Evolutionary conservation across 2,888 invertebrate species (phyloP), one percentile per base, ranked within the genome.

Genomic region (Eilema depressum): DNA sequence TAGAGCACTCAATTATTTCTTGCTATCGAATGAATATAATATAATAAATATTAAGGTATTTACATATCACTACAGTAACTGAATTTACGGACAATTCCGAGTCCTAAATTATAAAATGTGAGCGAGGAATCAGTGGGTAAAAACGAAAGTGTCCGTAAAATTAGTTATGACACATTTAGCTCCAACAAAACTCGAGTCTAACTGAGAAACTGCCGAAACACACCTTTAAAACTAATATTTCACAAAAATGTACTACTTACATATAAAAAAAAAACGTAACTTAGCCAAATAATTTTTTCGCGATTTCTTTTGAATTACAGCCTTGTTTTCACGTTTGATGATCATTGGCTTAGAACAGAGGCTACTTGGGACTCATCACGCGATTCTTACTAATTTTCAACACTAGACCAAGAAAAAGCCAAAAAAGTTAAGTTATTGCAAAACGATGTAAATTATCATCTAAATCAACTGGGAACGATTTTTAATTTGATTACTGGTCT

Each of bases 81-180:
- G 25, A 63, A 23, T 70, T 66, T 70, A 70, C 70, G 70, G 70
- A 66, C 23, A 61, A 41, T 61, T 66, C 17, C 63, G 70, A 20
- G 17, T 60, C 60, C 66, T 66, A 66, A 70, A 70, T 62, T 33
- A 56, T 41, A 41, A 41, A 26, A 69, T 47, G 28, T 23, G 57
- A 66, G 62, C 66, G 62, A 70, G 63, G 62, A 70, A 66, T 65
- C 61, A 62, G 60, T 26, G 10, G 63, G 47, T 63, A 57, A 70
- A 63, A 66, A 57, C 56, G 57, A 41, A 70, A 66, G 10, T 14
- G 10, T 30, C 70, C 70, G 70, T 70, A 70, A 63, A 66, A 33
- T 56, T 33, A 60, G 64, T 25, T 28, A 53, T n/a, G 53, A 53
- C 53, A 53, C 53, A 53, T 53, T 53, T 53, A 53, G n/a, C 53